Percentiles rank a stretch among this genome's conserved stretches.
Conservation (phyloP, 2,113 vertebrate genomes). For the Oreochromis spilurus region DNA sequence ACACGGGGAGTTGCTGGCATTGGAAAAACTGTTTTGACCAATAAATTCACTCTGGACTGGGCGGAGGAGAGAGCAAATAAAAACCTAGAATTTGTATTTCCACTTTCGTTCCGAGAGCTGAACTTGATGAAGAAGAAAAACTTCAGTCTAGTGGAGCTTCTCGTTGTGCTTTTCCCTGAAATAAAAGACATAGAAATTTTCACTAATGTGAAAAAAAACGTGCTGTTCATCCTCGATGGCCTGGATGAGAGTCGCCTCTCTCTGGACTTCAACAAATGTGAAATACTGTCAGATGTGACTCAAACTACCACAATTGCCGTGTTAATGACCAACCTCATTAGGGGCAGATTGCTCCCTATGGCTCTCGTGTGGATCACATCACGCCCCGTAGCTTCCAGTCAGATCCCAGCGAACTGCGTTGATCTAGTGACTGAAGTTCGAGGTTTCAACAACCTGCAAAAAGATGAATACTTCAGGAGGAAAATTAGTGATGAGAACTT, state of each 20-base stretch:
- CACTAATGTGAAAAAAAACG: background rate
- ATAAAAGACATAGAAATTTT: constrained; percentile 32
- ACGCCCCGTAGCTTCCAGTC: constrained; percentile 35
- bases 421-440: constrained; percentile 56
- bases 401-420: constrained; percentile 35
- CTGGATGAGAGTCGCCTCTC: constrained; percentile 56
- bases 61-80: constrained; percentile 40
- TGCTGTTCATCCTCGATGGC: constrained; percentile 62
- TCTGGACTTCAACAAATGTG: constrained; percentile 41
- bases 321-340: constrained; percentile 60
- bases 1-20: constrained; percentile 63
- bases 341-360: constrained; percentile 34
- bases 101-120: constrained; percentile 53
- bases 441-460: constrained; percentile 58
- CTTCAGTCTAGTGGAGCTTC: constrained; percentile 31
- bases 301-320: background rate
- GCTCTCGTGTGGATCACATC: constrained; percentile 57
- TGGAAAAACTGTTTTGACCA: constrained; percentile 49
- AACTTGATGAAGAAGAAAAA: constrained; percentile 38
- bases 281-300: constrained; percentile 34
- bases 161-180: constrained; percentile 32
- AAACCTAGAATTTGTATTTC: constrained; percentile 52
- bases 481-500: constrained; percentile 12
- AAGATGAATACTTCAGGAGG: constrained; percentile 58
- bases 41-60: constrained; percentile 63